phyloP scores from a whole-genome alignment of 1,140 invertebrate species.

The Calephelis nemesis region DNA sequence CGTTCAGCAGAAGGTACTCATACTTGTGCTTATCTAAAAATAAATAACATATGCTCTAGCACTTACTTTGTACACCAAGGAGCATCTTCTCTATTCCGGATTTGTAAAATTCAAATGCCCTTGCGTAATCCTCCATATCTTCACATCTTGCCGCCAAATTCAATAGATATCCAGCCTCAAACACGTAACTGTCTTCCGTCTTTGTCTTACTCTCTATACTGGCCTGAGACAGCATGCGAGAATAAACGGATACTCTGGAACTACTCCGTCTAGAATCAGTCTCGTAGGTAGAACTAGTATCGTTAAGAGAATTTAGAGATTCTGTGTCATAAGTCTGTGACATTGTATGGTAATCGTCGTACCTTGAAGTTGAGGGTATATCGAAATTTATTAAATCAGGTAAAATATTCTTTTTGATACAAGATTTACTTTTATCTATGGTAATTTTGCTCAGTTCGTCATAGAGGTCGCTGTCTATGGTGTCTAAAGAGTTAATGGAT shows the following conservation, averaged over 20 bases:
- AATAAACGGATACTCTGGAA: constrained; percentile 43
- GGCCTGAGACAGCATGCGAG: constrained; percentile 47
- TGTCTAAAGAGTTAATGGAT: constrained; percentile 57
- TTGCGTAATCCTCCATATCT: constrained; percentile 55
- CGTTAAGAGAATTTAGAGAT: constrained; percentile 26
- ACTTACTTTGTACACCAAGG: constrained; percentile 76
- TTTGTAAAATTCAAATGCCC: constrained; percentile 70
- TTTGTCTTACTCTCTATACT: constrained; percentile 48
- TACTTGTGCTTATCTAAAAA: too few species aligned
- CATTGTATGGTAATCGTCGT: constrained; percentile 62
- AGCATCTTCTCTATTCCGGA: constrained; percentile 74
- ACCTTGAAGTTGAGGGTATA: constrained; percentile 55
- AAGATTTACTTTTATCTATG: constrained; percentile 45
- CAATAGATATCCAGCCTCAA: constrained; percentile 70
- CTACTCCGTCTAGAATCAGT: constrained; percentile 36
- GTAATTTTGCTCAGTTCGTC: constrained; percentile 56
- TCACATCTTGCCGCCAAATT: constrained; percentile 64
- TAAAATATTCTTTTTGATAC: constrained; percentile 52
- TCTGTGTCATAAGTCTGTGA: constrained; percentile 27
- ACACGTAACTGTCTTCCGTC: constrained; percentile 71
- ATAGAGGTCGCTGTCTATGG: constrained; percentile 55
- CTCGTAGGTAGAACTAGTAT: constrained; percentile 26
- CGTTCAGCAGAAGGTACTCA: too few species aligned
- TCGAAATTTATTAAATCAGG: constrained; percentile 70
- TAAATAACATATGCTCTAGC: constrained; percentile 49